Evolutionary conservation across 2,797 vertebrate genomes (phyloP), one percentile per base, ranked within the genome.

Genomic region (Enteromius radiatus): DNA sequence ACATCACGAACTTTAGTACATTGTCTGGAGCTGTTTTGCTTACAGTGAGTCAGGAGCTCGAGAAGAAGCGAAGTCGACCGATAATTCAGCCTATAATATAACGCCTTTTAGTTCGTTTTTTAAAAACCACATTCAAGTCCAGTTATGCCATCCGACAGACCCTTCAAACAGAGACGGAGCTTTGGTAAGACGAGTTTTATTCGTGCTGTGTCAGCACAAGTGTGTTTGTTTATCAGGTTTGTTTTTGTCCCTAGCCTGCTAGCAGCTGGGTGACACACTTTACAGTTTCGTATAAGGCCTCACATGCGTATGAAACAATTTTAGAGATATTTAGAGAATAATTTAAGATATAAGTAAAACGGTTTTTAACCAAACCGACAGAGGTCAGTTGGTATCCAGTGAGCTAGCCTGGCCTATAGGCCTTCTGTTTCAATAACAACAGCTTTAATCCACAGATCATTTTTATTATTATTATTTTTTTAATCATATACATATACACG

Each of bases 131-230:
- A 21, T 73, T 49, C 77, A 17, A 74, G 6, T 7, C 78, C 76
- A 86, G 86, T 85, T 78, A 98, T 98, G 97, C 97, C 97, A 87
- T 97, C 97, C 76, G 97, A 98, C 91, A 94, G 97, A 94, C 96
- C 97, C 88, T 98, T 98, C 92, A 98, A 98, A 90, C 97, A 98
- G 90, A 94, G 97, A 92, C 96, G 97, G 92, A 96, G 96, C 82
- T 98, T 97, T 81, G 96, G 97, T 98, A 91, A 96, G 45, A 38
- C 5, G 21, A 36, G 38, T 28, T 64, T 47, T 52, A 43, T 33
- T 23, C 38, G 41, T 19, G 68, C 26, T 47, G 59, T 74, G 78
- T 65, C 43, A 75, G 59, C 41, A 74, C n/a, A 64, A 33, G 38
- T 38, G 26, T 82, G 71, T 78, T 79, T 64, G 68, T 76, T 81